Evolutionary conservation across 2,797 vertebrate genomes (phyloP), one percentile per base, ranked within the genome.

Genomic region (Scomberomorus guttatus): DNA sequence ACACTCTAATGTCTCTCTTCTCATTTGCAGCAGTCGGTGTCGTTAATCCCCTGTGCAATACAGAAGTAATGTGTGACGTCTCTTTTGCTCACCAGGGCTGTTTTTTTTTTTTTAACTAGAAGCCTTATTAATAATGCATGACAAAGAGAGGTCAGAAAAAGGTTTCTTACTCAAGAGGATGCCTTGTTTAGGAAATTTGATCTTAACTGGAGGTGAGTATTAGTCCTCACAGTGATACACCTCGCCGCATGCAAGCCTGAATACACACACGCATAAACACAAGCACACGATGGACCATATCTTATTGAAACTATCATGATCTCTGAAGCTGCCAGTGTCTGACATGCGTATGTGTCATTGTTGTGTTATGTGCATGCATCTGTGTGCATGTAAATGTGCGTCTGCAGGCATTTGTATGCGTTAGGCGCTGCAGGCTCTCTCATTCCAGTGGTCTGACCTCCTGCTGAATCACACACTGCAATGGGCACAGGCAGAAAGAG

Each of bases 121-220:
- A 85, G 66, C 68, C 44, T 80, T 62, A 88, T 92, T 87, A 93
- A 92, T 92, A 90, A 93, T 90, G 73, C 86, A 94, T 88, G 72
- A 79, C 52, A 89, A 61, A 70, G 70, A 79, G n/a, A 24, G 89
- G 85, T 92, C 81, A 90, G 63, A 80, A 83, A 63, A 63, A 87
- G 91, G 85, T 80, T 77, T 69, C 34, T 72, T 73, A 63, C 80
- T 87, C 70, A 48, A 69, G 76, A 72, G 66, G 75, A 64, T 34
- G 81, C 51, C 67, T 82, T 86, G 63, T 91, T 87, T 82, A 57
- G 79, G 59, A 67, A 76, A 71, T 88, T 80, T 88, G 84, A 87
- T 89, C 83, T 72, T 70, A 85, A 87, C 75, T 60, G 56, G 4
- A 44, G 64, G 74, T 82, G 80, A 86, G 84, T 71, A 60, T 83